phyloP scores from a whole-genome alignment of 2,888 invertebrate genomes.

The Phyllotreta cruciferae region DNA sequence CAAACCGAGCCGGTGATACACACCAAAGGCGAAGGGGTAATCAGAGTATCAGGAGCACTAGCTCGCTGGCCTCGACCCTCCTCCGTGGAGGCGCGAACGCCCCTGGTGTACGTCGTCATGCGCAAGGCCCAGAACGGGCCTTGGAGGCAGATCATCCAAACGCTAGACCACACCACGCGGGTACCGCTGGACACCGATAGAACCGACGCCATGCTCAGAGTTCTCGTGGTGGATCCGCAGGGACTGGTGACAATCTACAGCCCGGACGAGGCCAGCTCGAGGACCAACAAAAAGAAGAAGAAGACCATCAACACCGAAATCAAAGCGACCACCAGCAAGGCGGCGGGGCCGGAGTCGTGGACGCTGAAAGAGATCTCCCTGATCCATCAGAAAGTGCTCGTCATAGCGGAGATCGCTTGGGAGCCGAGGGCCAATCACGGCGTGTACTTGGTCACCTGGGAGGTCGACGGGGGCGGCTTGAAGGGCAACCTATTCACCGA shows the following conservation, averaged over 20 bases:
- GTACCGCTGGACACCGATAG: conserved; percentile 70
- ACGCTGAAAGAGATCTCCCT: conserved; percentile 72
- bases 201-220: conserved; percentile 68
- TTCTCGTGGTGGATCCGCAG: conserved; percentile 74
- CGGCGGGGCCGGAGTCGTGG: conserved; percentile 66
- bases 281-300: conserved; percentile 56
- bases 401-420: conserved; percentile 78
- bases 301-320: conserved; percentile 63
- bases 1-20: conserved; percentile 75
- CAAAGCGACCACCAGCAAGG: conserved; percentile 63
- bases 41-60: conserved; percentile 68
- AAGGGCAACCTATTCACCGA: conserved; percentile 84
- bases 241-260: conserved; percentile 75
- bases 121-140: conserved; percentile 69
- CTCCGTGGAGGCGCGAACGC: conserved; percentile 64
- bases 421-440: conserved; percentile 71
- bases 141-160: conserved; percentile 73
- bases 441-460: conserved; percentile 83
- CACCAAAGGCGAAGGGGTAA: conserved; percentile 73
- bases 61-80: conserved; percentile 72
- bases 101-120: conserved; percentile 75
- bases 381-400: conserved; percentile 75
- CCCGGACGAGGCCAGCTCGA: conserved; percentile 68
- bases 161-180: conserved; percentile 68
- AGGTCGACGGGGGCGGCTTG: conserved; percentile 81